Evolutionary conservation across 1,140 invertebrate genomes (phyloP).

Genomic region (Orchesella cincta): DNA sequence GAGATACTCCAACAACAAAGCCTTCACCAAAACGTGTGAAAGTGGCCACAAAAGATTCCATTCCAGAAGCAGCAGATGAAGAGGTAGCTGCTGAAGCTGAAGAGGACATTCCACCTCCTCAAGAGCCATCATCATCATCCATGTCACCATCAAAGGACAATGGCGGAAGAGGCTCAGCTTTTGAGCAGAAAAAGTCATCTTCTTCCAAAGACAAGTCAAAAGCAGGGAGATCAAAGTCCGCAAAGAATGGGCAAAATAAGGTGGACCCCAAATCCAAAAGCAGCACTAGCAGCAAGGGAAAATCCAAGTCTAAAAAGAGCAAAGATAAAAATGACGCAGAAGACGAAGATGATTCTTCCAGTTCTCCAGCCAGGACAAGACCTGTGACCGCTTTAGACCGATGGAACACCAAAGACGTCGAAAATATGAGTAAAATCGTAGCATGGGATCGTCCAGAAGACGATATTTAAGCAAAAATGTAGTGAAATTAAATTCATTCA

Average conservation of each 20-base stretch:
- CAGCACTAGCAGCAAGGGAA: not conserved
- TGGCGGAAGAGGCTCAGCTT: too few relatives aligned
- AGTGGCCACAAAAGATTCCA: not conserved
- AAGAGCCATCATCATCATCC: too few relatives aligned
- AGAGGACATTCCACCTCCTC: not conserved
- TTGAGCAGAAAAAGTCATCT: not conserved
- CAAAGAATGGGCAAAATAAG: slow-evolving; percentile 14
- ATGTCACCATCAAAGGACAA: too few relatives aligned
- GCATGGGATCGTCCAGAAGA: slow-evolving; percentile 63
- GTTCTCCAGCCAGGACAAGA: not conserved
- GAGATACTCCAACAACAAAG: not conserved
- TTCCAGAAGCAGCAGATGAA: not conserved
- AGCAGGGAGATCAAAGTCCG: not conserved
- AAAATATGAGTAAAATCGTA: slow-evolving; percentile 72
- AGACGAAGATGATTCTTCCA: slow-evolving; percentile 23
- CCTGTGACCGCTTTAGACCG: slow-evolving; percentile 57
- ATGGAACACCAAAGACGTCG: slow-evolving; percentile 69
- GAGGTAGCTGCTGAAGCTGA: not conserved
- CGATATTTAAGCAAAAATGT: slow-evolving; percentile 44
- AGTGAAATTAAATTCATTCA: too few relatives aligned
- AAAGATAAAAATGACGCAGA: slow-evolving; percentile 4
- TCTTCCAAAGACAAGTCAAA: not conserved
- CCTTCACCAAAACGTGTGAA: not conserved
- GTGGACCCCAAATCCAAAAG: slow-evolving; percentile 3
- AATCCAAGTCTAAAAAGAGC: not conserved